These are phyloP conservation scores for Pyrrhura leucotis DNA, from an alignment of 2,797 vertebrate genomes.

Conservation along the genomic window DNA sequence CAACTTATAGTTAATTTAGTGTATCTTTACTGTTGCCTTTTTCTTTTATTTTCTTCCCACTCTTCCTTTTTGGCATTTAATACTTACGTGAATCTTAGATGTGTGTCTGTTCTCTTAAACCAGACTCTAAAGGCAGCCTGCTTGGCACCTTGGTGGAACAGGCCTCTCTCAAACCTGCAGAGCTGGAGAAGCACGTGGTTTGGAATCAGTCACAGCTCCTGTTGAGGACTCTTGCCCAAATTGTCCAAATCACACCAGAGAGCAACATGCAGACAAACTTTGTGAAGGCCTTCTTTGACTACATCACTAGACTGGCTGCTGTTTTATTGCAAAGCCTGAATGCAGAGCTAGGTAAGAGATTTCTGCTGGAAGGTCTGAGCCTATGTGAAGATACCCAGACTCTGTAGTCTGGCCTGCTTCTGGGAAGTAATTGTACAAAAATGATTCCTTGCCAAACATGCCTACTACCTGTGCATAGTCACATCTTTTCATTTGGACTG, in stretches of 20 bases:
- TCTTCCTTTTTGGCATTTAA: background rate
- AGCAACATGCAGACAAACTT: constrained; percentile 77
- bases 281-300: constrained; percentile 86
- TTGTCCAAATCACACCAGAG: constrained; percentile 72
- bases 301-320: constrained; percentile 86
- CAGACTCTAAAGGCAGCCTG: constrained; percentile 82
- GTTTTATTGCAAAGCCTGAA: constrained; percentile 87
- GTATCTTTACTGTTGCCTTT: background rate
- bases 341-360: constrained; percentile 84
- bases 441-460: background rate
- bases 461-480: background rate
- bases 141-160: constrained; percentile 86
- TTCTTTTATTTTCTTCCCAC: background rate
- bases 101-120: background rate
- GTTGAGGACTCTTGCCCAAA: constrained; percentile 83
- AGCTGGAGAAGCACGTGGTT: constrained; percentile 86
- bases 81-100: background rate
- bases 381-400: background rate
- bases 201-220: constrained; percentile 87
- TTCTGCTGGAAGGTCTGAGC: background rate
- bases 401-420: background rate
- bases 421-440: background rate
- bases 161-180: constrained; percentile 81
- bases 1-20: background rate
- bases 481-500: background rate